phyloP scores from a whole-genome alignment of 2,888 invertebrate species.

The Imbricaverruca yamaguchii region DNA sequence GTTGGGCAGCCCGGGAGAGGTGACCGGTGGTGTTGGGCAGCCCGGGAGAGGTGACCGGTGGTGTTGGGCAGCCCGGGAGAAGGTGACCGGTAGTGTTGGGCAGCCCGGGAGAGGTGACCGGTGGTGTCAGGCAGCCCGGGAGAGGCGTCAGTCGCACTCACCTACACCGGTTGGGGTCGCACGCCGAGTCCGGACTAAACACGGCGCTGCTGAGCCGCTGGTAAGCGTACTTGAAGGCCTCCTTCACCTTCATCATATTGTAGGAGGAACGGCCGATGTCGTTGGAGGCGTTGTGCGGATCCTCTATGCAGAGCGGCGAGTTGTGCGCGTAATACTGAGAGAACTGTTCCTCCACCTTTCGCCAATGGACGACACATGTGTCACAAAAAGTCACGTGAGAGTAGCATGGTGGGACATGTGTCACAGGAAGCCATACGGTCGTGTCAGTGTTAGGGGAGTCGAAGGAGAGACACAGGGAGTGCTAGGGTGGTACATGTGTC shows the following conservation, averaged over 20 bases:
- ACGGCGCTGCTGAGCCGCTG: conserved; percentile 46
- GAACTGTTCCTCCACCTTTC: conserved; percentile 71
- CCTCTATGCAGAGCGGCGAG: conserved; percentile 92
- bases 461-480: no score
- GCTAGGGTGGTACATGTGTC: no score
- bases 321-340: conserved; percentile 41
- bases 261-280: conserved; percentile 97
- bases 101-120: neutral
- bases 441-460: no score
- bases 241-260: conserved; percentile 79
- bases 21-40: neutral
- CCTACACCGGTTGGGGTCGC: conserved; percentile 27
- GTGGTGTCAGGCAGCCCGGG: neutral
- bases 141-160: neutral
- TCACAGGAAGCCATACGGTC: no score
- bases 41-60: neutral
- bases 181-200: conserved; percentile 55
- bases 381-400: no score
- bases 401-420: no score
- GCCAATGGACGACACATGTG: no score
- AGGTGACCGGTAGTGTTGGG: neutral
- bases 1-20: neutral
- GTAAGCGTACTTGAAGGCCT: conserved; percentile 95
- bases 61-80: neutral
- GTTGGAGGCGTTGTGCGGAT: conserved; percentile 91